Evolutionary conservation across 2,888 invertebrate genomes (phyloP).

Genomic region (Tipula helvola): DNA sequence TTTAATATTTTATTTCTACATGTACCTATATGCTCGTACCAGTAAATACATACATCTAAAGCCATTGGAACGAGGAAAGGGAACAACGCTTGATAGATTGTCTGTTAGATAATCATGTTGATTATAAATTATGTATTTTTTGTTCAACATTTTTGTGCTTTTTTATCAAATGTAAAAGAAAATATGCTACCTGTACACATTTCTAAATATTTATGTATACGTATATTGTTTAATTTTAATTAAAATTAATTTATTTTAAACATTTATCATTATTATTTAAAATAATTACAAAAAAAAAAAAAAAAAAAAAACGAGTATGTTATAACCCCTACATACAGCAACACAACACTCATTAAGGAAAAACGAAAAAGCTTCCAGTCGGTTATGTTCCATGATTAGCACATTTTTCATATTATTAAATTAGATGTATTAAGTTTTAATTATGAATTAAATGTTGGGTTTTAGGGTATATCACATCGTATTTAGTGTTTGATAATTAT

Average conservation of each 20-base stretch:
- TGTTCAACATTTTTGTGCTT: not conserved
- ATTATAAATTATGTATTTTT: slow-evolving; percentile 4
- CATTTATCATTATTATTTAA: not conserved
- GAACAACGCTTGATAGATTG: not conserved
- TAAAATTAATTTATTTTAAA: not conserved
- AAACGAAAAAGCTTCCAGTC: not conserved
- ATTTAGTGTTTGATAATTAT: not conserved
- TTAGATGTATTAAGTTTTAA: not conserved
- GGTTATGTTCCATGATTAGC: not conserved
- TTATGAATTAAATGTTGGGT: not conserved
- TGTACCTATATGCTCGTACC: not conserved
- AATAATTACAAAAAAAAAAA: not conserved
- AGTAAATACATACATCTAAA: not conserved
- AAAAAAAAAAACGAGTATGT: not conserved
- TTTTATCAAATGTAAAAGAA: not conserved
- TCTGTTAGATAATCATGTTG: slow-evolving; percentile 4
- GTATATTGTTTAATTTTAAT: not conserved
- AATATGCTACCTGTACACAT: not conserved
- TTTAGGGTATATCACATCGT: not conserved
- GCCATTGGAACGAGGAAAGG: not conserved
- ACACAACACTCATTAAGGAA: not conserved
- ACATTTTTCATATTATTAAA: not conserved
- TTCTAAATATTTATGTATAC: not conserved
- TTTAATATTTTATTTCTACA: not conserved
- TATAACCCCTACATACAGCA: not conserved